These are phyloP conservation scores for Oxyura jamaicensis DNA, from an alignment of 2,113 vertebrate species.

Conservation along the genomic window DNA sequence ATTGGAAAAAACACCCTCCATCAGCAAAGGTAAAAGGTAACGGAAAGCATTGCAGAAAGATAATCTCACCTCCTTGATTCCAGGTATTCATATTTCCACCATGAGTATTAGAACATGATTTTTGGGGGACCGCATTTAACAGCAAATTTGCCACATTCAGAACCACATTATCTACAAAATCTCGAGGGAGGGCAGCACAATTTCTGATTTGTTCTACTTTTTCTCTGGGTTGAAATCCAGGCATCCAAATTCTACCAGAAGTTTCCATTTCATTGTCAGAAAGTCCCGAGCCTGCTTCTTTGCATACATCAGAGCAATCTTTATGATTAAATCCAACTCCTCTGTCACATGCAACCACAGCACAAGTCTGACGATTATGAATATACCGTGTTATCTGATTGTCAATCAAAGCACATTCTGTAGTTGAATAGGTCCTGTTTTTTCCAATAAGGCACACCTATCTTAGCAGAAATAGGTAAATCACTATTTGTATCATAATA, in stretches of 20 bases:
- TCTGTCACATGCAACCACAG: background rate
- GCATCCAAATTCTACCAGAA: conserved; percentile 75
- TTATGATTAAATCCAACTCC: background rate
- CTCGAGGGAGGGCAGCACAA: conserved; percentile 86
- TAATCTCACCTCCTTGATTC: conserved; percentile 87
- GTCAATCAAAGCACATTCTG: conserved; percentile 63
- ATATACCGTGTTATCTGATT: conserved; percentile 78
- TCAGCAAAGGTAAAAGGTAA: background rate
- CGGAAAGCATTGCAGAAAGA: background rate
- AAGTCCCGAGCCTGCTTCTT: background rate
- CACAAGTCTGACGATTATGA: conserved; percentile 28
- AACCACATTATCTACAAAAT: conserved; percentile 86
- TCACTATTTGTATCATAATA: background rate
- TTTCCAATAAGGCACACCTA: conserved; percentile 92
- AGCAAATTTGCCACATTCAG: conserved; percentile 84
- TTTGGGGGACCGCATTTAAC: conserved; percentile 57
- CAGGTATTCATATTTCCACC: conserved; percentile 55
- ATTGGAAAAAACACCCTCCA: background rate
- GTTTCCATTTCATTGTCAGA: background rate
- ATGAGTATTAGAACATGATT: background rate
- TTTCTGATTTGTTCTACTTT: conserved; percentile 82
- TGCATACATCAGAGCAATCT: background rate
- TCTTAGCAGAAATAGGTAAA: background rate
- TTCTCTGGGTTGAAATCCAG: conserved; percentile 88
- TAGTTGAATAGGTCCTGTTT: conserved; percentile 76